Evolutionary conservation across 2,113 vertebrate genomes (phyloP).

Genomic region (Crotalus tigris): DNA sequence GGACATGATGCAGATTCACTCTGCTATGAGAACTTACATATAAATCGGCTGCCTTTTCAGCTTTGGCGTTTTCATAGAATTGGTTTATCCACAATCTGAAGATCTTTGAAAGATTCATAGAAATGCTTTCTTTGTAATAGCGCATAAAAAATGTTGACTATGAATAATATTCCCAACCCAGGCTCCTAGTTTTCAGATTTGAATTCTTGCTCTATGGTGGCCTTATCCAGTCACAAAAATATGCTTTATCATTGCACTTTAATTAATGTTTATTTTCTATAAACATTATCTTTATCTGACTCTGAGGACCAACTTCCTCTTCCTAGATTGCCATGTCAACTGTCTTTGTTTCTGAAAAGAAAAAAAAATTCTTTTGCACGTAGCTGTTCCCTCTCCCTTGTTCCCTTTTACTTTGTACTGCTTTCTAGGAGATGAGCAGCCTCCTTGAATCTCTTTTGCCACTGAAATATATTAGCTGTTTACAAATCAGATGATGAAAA

Average conservation of each 20-base stretch:
- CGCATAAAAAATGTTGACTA: not conserved
- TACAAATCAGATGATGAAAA: constrained; percentile 57
- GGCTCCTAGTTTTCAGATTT: not conserved
- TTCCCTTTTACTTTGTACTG: not conserved
- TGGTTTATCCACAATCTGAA: not conserved
- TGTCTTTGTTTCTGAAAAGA: constrained; percentile 34
- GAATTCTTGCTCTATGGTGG: not conserved
- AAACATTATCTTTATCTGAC: not conserved
- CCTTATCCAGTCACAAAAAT: not conserved
- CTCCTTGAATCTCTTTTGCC: not conserved
- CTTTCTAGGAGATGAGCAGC: constrained; percentile 14
- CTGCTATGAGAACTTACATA: not conserved
- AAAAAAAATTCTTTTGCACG: not conserved
- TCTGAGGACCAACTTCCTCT: constrained; percentile 8
- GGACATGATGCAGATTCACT: not conserved
- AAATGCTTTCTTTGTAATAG: not conserved
- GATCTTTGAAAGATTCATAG: not conserved
- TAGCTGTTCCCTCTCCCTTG: not conserved
- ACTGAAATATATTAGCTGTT: constrained; percentile 39
- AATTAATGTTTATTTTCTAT: not conserved
- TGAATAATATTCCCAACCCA: not conserved
- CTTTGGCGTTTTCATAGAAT: not conserved
- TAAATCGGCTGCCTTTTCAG: not conserved
- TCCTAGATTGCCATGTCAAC: not conserved
- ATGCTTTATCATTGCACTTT: not conserved